Conservation (phyloP, 2,888 invertebrate species). For the Hirtodrosophila confusa region DNA sequence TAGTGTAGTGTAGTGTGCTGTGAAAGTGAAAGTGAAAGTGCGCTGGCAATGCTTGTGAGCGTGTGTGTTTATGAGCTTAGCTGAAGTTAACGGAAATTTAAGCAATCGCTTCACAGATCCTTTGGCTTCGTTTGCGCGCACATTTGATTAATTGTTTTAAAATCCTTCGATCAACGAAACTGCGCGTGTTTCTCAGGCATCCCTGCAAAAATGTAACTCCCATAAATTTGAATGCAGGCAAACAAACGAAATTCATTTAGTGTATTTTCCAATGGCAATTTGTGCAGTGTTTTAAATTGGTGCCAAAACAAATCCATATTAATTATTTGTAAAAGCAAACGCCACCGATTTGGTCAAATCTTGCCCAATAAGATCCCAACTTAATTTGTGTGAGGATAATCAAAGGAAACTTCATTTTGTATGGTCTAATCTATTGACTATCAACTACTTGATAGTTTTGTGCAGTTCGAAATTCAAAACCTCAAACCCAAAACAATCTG, state of each 20-base stretch:
- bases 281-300: slow-evolving; percentile 52
- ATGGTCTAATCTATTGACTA: slow-evolving; percentile 5
- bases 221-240: slow-evolving; percentile 23
- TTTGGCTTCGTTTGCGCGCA: slow-evolving; percentile 41
- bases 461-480: slow-evolving; percentile 25
- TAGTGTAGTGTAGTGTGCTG: slow-evolving; percentile 45
- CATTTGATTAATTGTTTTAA: slow-evolving; percentile 14
- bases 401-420: slow-evolving; percentile 31
- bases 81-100: slow-evolving; percentile 12
- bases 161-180: slow-evolving; percentile 26
- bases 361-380: slow-evolving; percentile 18
- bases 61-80: slow-evolving; percentile 10
- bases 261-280: slow-evolving; percentile 23
- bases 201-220: slow-evolving; percentile 63
- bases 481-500: slow-evolving; percentile 1
- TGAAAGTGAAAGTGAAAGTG: slow-evolving; percentile 33
- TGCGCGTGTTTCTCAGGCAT: slow-evolving; percentile 38
- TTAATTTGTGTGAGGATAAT: slow-evolving; percentile 70
- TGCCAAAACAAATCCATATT: slow-evolving; percentile 57
- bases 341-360: slow-evolving; percentile 59
- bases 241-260: slow-evolving; percentile 32
- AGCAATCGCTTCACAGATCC: slow-evolving; percentile 12
- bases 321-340: slow-evolving; percentile 31
- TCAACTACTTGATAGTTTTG: slow-evolving; percentile 1
- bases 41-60: slow-evolving; percentile 7